Conservation (phyloP, 1,140 invertebrate genomes). For the Drosophila eugracilis region DNA sequence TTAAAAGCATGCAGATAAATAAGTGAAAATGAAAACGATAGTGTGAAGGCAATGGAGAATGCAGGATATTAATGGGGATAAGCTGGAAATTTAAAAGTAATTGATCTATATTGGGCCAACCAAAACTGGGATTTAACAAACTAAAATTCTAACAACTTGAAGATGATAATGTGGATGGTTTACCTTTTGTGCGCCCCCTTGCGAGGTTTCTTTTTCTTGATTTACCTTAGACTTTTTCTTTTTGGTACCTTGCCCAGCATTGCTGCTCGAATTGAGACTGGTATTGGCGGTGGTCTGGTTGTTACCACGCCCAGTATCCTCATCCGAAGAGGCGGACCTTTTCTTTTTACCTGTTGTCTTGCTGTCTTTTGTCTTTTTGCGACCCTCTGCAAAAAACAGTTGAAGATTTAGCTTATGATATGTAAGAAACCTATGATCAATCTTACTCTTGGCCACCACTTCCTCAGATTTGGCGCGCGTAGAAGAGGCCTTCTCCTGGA, state of each 20-base stretch:
- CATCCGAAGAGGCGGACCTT: conserved; percentile 79
- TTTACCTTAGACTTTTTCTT: conserved; percentile 85
- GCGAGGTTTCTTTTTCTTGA: conserved; percentile 85
- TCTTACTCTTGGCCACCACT: conserved; percentile 85
- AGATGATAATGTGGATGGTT: conserved; percentile 77
- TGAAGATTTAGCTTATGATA: not conserved
- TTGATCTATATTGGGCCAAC: conserved; percentile 4
- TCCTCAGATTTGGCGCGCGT: conserved; percentile 88
- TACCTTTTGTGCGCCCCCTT: conserved; percentile 85
- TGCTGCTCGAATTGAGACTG: conserved; percentile 51
- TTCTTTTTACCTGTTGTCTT: conserved; percentile 84
- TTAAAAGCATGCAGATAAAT: conserved; percentile 10
- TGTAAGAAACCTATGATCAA: not conserved
- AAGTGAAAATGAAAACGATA: conserved; percentile 38
- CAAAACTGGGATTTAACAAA: conserved; percentile 6
- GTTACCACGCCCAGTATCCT: conserved; percentile 59
- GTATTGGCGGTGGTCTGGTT: conserved; percentile 54
- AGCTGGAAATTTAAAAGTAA: not conserved
- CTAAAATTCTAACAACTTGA: conserved; percentile 41
- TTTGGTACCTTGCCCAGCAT: conserved; percentile 78
- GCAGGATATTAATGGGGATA: not conserved
- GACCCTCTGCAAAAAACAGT: conserved; percentile 85
- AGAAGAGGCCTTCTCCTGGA: conserved; percentile 96
- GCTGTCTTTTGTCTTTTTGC: conserved; percentile 86
- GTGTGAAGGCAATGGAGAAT: conserved; percentile 1